Evolutionary conservation across 2,888 invertebrate species (phyloP), one percentile per base, ranked within the genome.

Genomic region (Cactoblastis cactorum): DNA sequence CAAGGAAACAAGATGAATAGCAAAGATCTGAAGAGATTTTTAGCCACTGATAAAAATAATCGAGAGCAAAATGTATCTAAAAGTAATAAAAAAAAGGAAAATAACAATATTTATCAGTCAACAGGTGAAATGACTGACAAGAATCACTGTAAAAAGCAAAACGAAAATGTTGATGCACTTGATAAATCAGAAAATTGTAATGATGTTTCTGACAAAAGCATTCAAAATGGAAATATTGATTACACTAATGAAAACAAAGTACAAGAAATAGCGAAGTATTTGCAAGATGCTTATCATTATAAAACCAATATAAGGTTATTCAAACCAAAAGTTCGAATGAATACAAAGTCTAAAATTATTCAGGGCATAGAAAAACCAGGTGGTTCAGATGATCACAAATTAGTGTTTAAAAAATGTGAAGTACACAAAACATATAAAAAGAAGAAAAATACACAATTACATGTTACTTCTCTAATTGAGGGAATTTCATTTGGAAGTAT

Each of bases 291-390:
- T 59, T 59, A 59, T 12, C 58, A 65, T 22, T 39, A 35, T 33
- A 35, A 14, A 33, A 49, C 49, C 47, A 45, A 41, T 32, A 51
- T 34, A 18, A 32, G 8, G 24, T 6, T 53, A 39, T 38, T 48
- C 33, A 48, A 17, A 48, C 50, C 19, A 55, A 57, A 55, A 33
- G 12, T 17, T 33, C 22, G 14, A 49, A 41, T 14, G 11, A 63
- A 57, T 50, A 57, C 53, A 22, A 63, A 71, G 56, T 75, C 79
- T 2, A 83, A 83, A 63, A 63, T 66, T 59, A 72, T 76, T 52
- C 80, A 83, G 63, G 83, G 82, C 35, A 80, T 81, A 8, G 84
- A 84, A 68, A 82, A 82, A 57, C 84, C 85, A 50, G 86, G 83
- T 69, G 83, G 84, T 57, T 46, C 34, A 17, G 12, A 34, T 14